phyloP scores from a whole-genome alignment of 1,140 invertebrate species.

The Delia radicum region DNA sequence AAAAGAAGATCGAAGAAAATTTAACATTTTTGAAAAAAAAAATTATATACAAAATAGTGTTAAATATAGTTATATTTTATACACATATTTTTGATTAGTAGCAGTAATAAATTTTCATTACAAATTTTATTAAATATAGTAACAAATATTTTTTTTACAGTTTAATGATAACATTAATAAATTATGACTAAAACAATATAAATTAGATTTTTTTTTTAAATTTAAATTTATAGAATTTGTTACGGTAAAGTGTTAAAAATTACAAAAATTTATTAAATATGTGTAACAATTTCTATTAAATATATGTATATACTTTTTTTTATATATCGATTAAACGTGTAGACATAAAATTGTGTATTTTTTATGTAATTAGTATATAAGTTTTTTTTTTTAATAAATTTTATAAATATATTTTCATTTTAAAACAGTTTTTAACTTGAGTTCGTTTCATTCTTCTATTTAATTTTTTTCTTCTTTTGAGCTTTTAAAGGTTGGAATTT shows the following conservation, averaged over 20 bases:
- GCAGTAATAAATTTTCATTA: background rate
- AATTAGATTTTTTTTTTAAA: background rate
- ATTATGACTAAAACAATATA: no score
- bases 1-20: no score
- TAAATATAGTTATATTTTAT: background rate
- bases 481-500: background rate
- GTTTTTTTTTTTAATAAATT: constrained; percentile 11
- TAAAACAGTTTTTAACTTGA: constrained; percentile 23
- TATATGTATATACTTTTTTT: background rate
- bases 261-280: background rate
- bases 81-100: background rate
- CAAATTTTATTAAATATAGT: no score
- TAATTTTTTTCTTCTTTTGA: background rate
- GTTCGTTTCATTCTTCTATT: constrained; percentile 13
- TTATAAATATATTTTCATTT: constrained; percentile 16
- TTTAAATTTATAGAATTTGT: background rate
- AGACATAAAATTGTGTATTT: background rate
- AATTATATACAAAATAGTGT: background rate
- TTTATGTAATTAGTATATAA: background rate
- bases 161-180: no score
- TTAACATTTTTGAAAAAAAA: no score
- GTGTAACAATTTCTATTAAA: background rate
- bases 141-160: no score
- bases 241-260: background rate
- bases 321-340: background rate